Evolutionary conservation across 1,140 invertebrate species (phyloP).

Genomic region (Diuraphis noxia): DNA sequence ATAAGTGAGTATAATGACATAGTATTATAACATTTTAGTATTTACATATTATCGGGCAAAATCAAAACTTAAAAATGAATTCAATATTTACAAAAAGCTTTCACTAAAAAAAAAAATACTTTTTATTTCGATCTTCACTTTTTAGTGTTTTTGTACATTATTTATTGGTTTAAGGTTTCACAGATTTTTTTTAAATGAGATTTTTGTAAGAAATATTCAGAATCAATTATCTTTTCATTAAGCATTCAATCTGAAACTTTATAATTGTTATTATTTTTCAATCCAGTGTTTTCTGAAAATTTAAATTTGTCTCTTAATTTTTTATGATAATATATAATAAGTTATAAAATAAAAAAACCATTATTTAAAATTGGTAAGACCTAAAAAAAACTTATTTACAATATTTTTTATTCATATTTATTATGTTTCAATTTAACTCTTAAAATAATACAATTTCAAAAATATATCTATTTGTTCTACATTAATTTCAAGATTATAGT

Average conservation of each 20-base stretch:
- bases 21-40: not conserved
- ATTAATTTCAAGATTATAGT: no score
- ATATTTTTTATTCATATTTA: not conserved
- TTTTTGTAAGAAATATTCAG: not conserved
- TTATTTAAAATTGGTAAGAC: no score
- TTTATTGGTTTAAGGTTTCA: not conserved
- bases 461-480: no score
- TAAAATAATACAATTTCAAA: not conserved
- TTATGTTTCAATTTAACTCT: not conserved
- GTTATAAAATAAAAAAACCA: no score
- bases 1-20: not conserved
- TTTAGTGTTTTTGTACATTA: not conserved
- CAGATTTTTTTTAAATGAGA: not conserved
- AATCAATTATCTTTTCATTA: constrained; percentile 25
- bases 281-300: no score
- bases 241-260: not conserved
- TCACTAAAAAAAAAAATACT: not conserved
- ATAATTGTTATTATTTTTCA: not conserved
- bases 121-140: not conserved
- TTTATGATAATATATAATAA: no score
- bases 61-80: not conserved
- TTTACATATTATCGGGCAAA: not conserved
- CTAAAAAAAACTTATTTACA: not conserved
- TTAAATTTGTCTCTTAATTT: no score
- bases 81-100: not conserved